Conservation (phyloP, 2,797 vertebrate genomes). For the Borostomias antarcticus region DNA sequence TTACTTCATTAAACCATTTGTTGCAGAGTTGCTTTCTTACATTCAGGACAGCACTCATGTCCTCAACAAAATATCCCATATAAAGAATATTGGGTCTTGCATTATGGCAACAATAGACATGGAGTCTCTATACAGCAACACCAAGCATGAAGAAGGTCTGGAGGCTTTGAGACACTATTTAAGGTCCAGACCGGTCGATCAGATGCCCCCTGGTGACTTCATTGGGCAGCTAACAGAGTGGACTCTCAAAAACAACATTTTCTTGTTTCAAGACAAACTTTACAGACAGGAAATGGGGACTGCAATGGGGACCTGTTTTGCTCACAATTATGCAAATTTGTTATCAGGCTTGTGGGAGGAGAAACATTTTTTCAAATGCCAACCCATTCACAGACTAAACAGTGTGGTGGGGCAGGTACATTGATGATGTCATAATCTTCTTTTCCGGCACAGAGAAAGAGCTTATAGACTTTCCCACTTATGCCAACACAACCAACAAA, state of each 20-base stretch:
- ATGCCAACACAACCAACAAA: too few species aligned
- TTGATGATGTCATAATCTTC: too few species aligned
- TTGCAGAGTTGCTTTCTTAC: neutral
- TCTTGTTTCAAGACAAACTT: conserved; percentile 1
- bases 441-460: too few species aligned
- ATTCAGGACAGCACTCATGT: neutral
- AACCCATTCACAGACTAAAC: too few species aligned
- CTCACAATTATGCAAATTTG: conserved; percentile 11
- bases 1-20: neutral
- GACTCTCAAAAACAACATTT: conserved; percentile 8
- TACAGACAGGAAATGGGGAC: conserved; percentile 5
- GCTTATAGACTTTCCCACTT: too few species aligned
- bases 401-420: too few species aligned
- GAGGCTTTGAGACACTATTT: neutral
- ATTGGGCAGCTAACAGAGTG: conserved; percentile 4
- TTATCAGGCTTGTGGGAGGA: too few species aligned
- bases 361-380: too few species aligned
- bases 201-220: neutral
- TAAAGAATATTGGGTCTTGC: too few species aligned
- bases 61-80: too few species aligned
- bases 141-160: neutral
- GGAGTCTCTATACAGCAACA: neutral
- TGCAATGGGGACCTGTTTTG: conserved; percentile 5
- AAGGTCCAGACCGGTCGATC: neutral
- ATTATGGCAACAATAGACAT: too few species aligned